Base-by-base conservation (phyloP, 2,797 vertebrate genomes). In the Enteromius unitaeniatus region DNA sequence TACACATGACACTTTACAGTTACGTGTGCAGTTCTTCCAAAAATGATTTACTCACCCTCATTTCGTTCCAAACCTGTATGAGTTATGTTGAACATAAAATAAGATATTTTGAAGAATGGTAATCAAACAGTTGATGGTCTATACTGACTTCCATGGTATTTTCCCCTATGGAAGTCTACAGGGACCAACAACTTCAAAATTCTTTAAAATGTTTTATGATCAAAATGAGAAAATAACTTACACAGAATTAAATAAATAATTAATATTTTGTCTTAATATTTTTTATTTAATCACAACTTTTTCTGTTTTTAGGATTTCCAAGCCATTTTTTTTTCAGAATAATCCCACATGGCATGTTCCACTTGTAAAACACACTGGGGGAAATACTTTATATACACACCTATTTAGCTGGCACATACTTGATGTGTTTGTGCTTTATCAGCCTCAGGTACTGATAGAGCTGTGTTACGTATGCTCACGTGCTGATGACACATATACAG, bases 291-390 rank as follows among this genome's bases (percentile, higher is more conserved):
- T 67, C 5, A 0, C 9, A 47, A 47, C 76, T 47, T 55, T 28
- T 49, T 51, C 1, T 31, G 23, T 60, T 40, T 45, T 28, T 58
- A 40, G 11, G 53, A 37, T 26, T 67, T 79, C 19, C 26, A 17
- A 80, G 28, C 9, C 19, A 34, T 78, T 10, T 78, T 37, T 60
- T 77, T 23, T 15, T 60, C 68, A 81, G 40, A 83, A 60, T 23
- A 21, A 53, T 37, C 74, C 40, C 19, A 72, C 13, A 49, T 78
- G 65, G 26, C 40, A 49, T 78, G 75, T 72, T 78, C 67, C 42
- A 84, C 40, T 84, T 78, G 13, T 37, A 78, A 37, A 78, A 62
- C 17, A 49, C 74, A 72, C 21, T 26, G 60, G 51, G 74, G 65
- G 49, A 70, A 72, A 58, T 64, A 58, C 17, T 76, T 53, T 77